These are phyloP conservation scores for Ciconia boyciana DNA, from an alignment of 2,113 vertebrate species.

Conservation along the genomic window DNA sequence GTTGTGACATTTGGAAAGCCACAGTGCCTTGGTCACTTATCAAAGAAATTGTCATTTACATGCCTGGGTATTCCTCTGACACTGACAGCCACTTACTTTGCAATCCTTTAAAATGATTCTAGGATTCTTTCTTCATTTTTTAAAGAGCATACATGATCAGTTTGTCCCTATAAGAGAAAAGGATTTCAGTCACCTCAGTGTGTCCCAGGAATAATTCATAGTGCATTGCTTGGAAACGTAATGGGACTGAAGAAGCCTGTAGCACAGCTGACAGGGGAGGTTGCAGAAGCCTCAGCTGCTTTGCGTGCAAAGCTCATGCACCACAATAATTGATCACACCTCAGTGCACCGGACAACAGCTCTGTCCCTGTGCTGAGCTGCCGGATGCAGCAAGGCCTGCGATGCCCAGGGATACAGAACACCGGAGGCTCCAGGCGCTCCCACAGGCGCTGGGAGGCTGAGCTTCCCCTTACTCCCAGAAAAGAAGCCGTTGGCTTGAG, in stretches of 20 bases:
- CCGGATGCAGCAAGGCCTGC: fast-evolving
- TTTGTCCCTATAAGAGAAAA: not conserved
- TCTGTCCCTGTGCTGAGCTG: not conserved
- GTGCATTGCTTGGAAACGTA: not conserved
- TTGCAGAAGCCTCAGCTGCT: not conserved
- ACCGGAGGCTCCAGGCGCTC: not conserved
- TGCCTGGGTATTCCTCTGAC: not conserved
- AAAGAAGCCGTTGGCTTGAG: not conserved
- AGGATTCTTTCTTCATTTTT: not conserved
- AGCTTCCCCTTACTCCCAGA: not conserved
- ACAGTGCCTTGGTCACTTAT: not conserved
- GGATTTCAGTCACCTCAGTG: not conserved
- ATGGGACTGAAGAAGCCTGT: not conserved
- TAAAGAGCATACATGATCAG: not conserved
- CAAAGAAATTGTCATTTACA: not conserved
- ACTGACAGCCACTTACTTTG: not conserved
- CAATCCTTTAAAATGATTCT: not conserved
- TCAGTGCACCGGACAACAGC: not conserved
- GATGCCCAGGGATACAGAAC: not conserved
- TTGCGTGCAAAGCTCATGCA: not conserved
- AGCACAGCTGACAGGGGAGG: not conserved
- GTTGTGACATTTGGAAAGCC: not conserved
- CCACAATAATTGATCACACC: not conserved
- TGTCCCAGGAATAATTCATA: not conserved
- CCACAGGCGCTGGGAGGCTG: not conserved